A percentile compares a stretch with the other conserved stretches of the same genome.
Evolutionary conservation across 2,888 invertebrate species (phyloP).

Genomic region (Parascotia fuliginaria): DNA sequence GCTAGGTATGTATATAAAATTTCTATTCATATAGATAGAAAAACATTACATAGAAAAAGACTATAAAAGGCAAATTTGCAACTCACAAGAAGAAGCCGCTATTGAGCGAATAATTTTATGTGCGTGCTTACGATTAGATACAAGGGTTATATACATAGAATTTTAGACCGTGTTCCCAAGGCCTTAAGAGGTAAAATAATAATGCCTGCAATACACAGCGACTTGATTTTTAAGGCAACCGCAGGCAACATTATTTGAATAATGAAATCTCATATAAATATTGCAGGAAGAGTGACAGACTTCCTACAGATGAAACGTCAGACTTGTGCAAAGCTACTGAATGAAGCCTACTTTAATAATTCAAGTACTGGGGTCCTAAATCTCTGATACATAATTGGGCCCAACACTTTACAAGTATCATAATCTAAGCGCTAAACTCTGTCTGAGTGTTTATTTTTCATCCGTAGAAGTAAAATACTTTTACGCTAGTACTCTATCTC

Average conservation of each 20-base stretch:
- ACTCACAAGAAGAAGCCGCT: constrained; percentile 79
- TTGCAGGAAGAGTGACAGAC: constrained; percentile 10
- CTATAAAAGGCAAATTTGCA: constrained; percentile 78
- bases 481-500: constrained; percentile 5
- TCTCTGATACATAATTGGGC: constrained; percentile 32
- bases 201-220: constrained; percentile 19
- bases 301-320: constrained; percentile 35
- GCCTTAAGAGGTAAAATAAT: constrained; percentile 40
- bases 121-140: constrained; percentile 69
- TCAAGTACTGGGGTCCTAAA: constrained; percentile 10
- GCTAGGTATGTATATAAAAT: constrained; percentile 65
- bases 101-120: constrained; percentile 69
- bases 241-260: constrained; percentile 7
- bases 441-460: constrained; percentile 28
- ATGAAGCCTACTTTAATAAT: constrained; percentile 24
- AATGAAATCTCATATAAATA: constrained; percentile 8
- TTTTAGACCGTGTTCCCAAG: constrained; percentile 60
- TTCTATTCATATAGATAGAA: constrained; percentile 60
- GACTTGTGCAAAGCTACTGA: constrained; percentile 34
- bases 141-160: constrained; percentile 52
- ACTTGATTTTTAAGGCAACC: constrained; percentile 7
- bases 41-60: constrained; percentile 69
- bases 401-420: constrained; percentile 26
- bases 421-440: constrained; percentile 27
- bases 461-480: constrained; percentile 24